Base-by-base conservation (phyloP, 2,888 invertebrate genomes). In the Stictocephala bisonia region DNA sequence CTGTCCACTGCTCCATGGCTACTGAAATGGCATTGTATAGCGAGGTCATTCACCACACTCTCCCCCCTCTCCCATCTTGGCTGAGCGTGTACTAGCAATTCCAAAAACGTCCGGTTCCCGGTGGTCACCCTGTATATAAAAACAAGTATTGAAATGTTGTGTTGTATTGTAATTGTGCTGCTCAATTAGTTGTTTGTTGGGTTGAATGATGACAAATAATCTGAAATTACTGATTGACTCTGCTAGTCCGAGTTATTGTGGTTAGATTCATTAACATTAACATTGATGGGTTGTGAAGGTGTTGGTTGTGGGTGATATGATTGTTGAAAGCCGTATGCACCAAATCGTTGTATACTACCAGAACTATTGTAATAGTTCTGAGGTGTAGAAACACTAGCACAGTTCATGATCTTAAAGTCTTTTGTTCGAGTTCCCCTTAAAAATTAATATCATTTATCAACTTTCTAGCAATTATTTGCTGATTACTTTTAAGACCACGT, bases 401-500 rank as follows among this genome's bases (percentile, higher is more conserved):
- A 51, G 22, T 51, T 51, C n/a, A n/a, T n/a, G n/a, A 51, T 3
- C 27, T 58, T 29, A 58, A 58, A 58, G 29, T 58, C 7, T 31
- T 58, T 58, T 3, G 58, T 58, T 58, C 58, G 27, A 58, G 58
- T n/a, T 58, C 58, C 18, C 58, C 58, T 7, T 58, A 24, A 58
- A 26, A 58, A 58, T 31, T 60, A 2, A 35, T 35, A 40, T 60
- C 60, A 18, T n/a, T 60, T 60, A 60, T 60, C 40, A 60, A 40
- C n/a, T 35, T 60, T 35, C 40, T 31, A 35, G 60, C 60, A 60
- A 60, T 31, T 60, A 60, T 35, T 60, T 60, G 60, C 40, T 60
- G 60, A 18, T 60, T 31, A 35, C 35, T 35, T 60, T 31, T 60
- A 7, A 60, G 18, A 2, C 4, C 18, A 60, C 60, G 35, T 35